Conservation (phyloP, 2,888 invertebrate species). For the Adineta ricciae region DNA sequence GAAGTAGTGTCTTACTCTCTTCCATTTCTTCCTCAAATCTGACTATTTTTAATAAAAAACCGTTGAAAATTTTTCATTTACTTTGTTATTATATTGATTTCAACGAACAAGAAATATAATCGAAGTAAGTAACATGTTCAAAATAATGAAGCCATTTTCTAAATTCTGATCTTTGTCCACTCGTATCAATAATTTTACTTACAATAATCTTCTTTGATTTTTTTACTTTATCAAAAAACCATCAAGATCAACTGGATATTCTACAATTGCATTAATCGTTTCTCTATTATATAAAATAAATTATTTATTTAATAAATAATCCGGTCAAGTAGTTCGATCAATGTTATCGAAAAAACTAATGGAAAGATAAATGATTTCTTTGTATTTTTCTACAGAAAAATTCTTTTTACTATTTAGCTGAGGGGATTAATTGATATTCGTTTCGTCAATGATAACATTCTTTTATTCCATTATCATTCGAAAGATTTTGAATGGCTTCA, state of each 20-base stretch:
- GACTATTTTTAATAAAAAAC: too few species aligned
- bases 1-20: slow-evolving; percentile 99
- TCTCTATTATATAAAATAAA: slow-evolving; percentile 98
- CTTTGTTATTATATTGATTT: slow-evolving; percentile 60
- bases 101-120: slow-evolving; percentile 99
- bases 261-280: slow-evolving; percentile 98
- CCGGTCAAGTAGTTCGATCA: slow-evolving; percentile 80
- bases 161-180: slow-evolving; percentile 59
- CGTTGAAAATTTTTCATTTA: too few species aligned
- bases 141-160: slow-evolving; percentile 99
- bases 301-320: slow-evolving; percentile 97
- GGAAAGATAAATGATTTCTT: slow-evolving; percentile 39
- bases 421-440: slow-evolving; percentile 98
- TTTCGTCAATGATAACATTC: slow-evolving; percentile 97
- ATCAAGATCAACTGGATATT: slow-evolving; percentile 99
- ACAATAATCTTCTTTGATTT: too few species aligned
- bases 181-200: slow-evolving; percentile 94
- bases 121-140: slow-evolving; percentile 99
- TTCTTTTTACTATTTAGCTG: slow-evolving; percentile 90
- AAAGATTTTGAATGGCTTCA: slow-evolving; percentile 60
- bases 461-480: slow-evolving; percentile 77
- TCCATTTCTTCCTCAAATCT: slow-evolving; percentile 91
- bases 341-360: slow-evolving; percentile 96
- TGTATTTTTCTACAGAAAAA: background rate
- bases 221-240: slow-evolving; percentile 80